These are phyloP conservation scores for Phoxinus dragarum DNA, from an alignment of 2,797 vertebrate species.

Conservation along the genomic window DNA sequence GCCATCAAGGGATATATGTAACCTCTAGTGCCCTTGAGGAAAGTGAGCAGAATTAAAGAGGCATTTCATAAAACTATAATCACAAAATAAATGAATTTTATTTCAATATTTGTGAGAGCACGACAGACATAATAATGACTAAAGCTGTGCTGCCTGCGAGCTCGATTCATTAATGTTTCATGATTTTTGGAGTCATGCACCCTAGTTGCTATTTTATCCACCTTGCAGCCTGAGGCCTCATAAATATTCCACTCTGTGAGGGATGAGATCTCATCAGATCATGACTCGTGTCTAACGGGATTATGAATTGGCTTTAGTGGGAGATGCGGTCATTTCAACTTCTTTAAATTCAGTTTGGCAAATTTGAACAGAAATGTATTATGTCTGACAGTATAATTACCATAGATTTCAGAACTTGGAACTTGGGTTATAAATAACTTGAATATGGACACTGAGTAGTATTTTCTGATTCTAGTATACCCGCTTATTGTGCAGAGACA, in stretches of 20 bases:
- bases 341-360: neutral
- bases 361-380: conserved; percentile 17
- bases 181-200: conserved; percentile 8
- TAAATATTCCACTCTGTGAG: conserved; percentile 42
- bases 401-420: conserved; percentile 2
- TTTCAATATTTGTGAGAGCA: conserved; percentile 21
- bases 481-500: neutral
- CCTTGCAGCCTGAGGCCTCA: conserved; percentile 36
- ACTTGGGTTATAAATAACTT: neutral
- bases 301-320: conserved; percentile 30
- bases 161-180: conserved; percentile 40
- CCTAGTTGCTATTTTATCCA: conserved; percentile 28
- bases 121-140: conserved; percentile 36
- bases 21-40: conserved; percentile 10
- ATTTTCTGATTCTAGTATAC: neutral
- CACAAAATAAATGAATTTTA: conserved; percentile 31
- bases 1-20: neutral
- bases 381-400: conserved; percentile 3
- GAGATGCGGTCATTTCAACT: conserved; percentile 5
- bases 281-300: conserved; percentile 31
- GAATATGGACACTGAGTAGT: neutral
- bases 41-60: conserved; percentile 32
- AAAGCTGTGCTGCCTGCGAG: neutral
- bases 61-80: conserved; percentile 41
- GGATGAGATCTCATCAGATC: conserved; percentile 46